Base-by-base conservation (phyloP, 2,113 vertebrate genomes). In the Gila orcuttii region DNA sequence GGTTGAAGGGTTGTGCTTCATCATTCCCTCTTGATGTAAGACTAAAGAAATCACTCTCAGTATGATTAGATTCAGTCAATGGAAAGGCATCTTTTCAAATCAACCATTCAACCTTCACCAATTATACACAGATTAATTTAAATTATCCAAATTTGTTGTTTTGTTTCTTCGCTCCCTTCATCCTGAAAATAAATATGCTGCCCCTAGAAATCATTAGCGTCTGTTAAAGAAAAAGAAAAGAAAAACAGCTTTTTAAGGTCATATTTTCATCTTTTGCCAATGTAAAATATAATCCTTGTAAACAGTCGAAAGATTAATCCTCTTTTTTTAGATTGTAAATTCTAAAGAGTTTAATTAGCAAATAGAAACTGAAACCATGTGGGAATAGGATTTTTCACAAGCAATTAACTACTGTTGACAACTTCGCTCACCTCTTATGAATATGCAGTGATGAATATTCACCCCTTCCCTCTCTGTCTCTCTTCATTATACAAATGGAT, bases 311-410 rank as follows among this genome's bases (percentile, higher is more conserved):
- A 84, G 84, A 84, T 80, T 84, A 66, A 89, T 79, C 33, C 57
- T 64, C 62, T 87, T 28, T 89, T 66, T 91, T 90, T 17, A 83
- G 92, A 92, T 87, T 87, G 55, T 73, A 82, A 91, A 91, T 92
- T 89, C 76, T 91, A 92, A 91, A 88, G 66, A 87, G 86, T 89
- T 89, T 93, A 93, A 94, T 94, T 94, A 92, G 91, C 92, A 89
- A 92, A 93, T 69, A 82, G 28, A 12, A 82, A 87, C 86, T 83
- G 88, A 91, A 71, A 86, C 91, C 90, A 45, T 66, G 86, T 86
- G 92, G 92, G 94, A 87, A 93, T 85, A 59, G 73, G 90, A 81
- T 87, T 90, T 89, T 92, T 89, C 55, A 77, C 86, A 59, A 85
- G 76, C 85, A 93, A 91, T 90, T 92, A 94, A 94, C 93, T 94